Percentiles rank a stretch among this genome's conserved stretches.
Evolutionary conservation across 2,797 vertebrate genomes (phyloP).

Genomic region (Florisuga fusca): DNA sequence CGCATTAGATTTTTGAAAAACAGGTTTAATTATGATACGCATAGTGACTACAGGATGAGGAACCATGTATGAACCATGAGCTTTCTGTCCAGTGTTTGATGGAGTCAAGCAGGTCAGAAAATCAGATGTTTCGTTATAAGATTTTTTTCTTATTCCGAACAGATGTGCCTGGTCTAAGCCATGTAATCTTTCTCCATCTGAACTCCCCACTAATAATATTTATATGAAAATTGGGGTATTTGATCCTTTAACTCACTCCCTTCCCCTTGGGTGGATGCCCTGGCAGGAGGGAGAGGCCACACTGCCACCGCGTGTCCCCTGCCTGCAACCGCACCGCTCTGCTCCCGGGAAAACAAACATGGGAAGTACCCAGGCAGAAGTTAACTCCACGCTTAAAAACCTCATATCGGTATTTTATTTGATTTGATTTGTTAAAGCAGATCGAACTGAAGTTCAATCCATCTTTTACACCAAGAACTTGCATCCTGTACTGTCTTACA

Average conservation of each 20-base stretch:
- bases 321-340: not conserved
- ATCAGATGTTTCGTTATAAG: not conserved
- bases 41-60: not conserved
- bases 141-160: not conserved
- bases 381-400: not conserved
- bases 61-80: not conserved
- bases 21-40: not conserved
- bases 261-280: fast-evolving
- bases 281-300: not conserved
- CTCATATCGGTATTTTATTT: fast-evolving
- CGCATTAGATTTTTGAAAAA: not conserved
- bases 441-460: not conserved
- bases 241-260: not conserved
- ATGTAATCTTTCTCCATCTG: not conserved
- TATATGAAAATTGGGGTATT: not conserved
- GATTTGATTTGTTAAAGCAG: not conserved
- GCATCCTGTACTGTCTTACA: not conserved
- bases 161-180: not conserved
- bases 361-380: fast-evolving
- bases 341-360: fast-evolving
- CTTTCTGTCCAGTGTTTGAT: not conserved
- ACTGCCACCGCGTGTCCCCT: constrained; percentile 28
- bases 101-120: not conserved
- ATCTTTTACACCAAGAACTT: not conserved
- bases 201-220: not conserved